Evolutionary conservation across 2,113 vertebrate genomes (phyloP).

Genomic region (Sorex fumeus): DNA sequence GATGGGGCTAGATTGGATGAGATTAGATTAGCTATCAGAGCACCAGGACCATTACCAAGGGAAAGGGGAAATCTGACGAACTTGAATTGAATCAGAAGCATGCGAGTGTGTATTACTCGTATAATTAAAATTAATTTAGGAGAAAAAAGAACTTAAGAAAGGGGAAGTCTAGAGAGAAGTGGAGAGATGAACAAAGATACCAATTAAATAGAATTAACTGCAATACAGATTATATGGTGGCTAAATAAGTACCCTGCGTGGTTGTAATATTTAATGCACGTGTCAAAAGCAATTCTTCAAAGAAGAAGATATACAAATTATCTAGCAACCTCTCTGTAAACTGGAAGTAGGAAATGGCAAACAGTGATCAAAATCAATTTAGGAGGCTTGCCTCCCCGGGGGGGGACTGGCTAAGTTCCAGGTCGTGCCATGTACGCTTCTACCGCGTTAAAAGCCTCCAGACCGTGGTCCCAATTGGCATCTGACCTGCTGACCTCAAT

Average conservation of each 20-base stretch:
- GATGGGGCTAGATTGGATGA: not conserved
- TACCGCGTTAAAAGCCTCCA: not conserved
- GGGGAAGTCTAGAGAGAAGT: slow-evolving; percentile 8
- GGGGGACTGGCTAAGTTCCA: not conserved
- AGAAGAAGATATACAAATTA: slow-evolving; percentile 40
- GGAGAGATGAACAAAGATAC: slow-evolving; percentile 56
- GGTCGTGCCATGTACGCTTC: not conserved
- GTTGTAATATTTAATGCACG: slow-evolving; percentile 46
- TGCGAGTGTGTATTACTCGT: not conserved
- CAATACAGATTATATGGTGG: not conserved
- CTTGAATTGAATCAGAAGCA: not conserved
- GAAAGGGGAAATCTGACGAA: not conserved
- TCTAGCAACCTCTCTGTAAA: not conserved
- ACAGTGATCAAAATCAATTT: slow-evolving; percentile 3
- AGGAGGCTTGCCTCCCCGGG: not conserved
- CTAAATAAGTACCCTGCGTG: slow-evolving; percentile 6
- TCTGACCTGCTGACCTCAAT: not conserved
- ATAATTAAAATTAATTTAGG: slow-evolving; percentile 68
- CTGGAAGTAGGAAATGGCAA: slow-evolving; percentile 37
- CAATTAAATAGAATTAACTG: slow-evolving; percentile 66
- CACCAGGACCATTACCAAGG: not conserved
- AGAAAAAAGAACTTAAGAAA: slow-evolving; percentile 24
- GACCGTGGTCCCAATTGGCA: not conserved
- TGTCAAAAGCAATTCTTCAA: slow-evolving; percentile 52
- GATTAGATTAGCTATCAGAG: not conserved